Evolutionary conservation across 2,113 vertebrate species (phyloP), one percentile per base, ranked within the genome.

Genomic region (Scophthalmus maximus): DNA sequence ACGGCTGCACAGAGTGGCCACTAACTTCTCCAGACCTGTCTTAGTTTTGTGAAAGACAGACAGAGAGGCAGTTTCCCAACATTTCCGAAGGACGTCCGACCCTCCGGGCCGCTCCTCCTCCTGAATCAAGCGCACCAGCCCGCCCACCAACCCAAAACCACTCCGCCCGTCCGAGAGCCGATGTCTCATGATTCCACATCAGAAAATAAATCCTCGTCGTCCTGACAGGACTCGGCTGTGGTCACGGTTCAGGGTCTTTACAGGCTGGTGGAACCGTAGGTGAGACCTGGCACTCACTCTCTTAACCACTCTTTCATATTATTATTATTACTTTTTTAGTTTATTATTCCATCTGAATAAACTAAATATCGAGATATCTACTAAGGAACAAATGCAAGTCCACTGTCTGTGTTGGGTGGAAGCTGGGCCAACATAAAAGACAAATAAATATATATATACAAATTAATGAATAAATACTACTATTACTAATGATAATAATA

Each of bases 61-160:
- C 50, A 64, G 44, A 18, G 56, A 15, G 50, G 47, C 49, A 79
- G 67, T 29, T 82, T 77, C 29, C 84, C 64, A 59, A 81, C 78
- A 65, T 29, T 82, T 77, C 29, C 84, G 66, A 59, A 81, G 62
- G 73, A 81, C 84, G 83, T 46, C 87, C 78, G 83, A 70, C 59
- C 57, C 61, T 68, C 44, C 61, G 53, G 77, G 70, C 82, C 80
- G 83, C 89, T 40, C 88, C 89, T 89, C 91, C 90, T 80, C 67
- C 82, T 57, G 40, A 64, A 72, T 78, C 81, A 29, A 60, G 57
- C 53, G 36, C 51, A 17, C 30, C 32, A 47, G 53, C 80, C 82
- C 88, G 79, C 91, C 92, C 85, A 79, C 79, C 79, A 17, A 29
- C 78, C 15, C 64, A 34, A 30, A 50, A 51, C n/a, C 52, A 47